These are phyloP conservation scores for Sericinus montela DNA, from an alignment of 2,888 invertebrate genomes.

Conservation along the genomic window DNA sequence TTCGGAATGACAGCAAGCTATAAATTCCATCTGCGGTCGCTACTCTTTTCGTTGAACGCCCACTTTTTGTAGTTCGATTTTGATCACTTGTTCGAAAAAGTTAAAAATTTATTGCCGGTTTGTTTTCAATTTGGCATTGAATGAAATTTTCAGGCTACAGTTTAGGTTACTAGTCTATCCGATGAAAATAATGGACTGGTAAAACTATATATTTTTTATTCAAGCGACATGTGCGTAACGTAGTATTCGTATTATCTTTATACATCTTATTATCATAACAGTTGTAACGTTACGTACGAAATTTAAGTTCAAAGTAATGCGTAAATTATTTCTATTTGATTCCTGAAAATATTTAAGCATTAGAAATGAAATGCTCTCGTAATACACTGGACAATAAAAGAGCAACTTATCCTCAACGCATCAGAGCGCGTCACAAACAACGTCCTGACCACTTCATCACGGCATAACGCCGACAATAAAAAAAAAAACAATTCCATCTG, in stretches of 20 bases:
- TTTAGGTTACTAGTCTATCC: slow-evolving; percentile 29
- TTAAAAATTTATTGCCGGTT: slow-evolving; percentile 66
- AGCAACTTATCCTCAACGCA: slow-evolving; percentile 62
- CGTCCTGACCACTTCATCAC: slow-evolving; percentile 72
- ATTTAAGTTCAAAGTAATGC: too few relatives aligned
- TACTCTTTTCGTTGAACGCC: slow-evolving; percentile 51
- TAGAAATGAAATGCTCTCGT: slow-evolving; percentile 53
- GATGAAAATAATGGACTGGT: slow-evolving; percentile 41
- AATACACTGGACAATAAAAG: slow-evolving; percentile 60
- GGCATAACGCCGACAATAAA: slow-evolving; percentile 66
- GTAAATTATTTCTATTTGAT: too few relatives aligned
- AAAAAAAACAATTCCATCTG: slow-evolving; percentile 78
- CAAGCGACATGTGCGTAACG: slow-evolving; percentile 16
- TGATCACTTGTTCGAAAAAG: slow-evolving; percentile 72
- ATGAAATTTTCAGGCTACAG: slow-evolving; percentile 39
- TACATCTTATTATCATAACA: too few relatives aligned
- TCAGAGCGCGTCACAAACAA: slow-evolving; percentile 73
- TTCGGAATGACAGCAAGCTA: slow-evolving; percentile 35
- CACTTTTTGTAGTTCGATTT: slow-evolving; percentile 69
- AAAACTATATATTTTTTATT: slow-evolving; percentile 9
- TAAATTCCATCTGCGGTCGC: slow-evolving; percentile 69
- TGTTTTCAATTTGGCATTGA: slow-evolving; percentile 60
- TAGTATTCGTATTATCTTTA: too few relatives aligned
- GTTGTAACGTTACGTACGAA: too few relatives aligned
- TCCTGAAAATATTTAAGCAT: slow-evolving; percentile 38